Evolutionary conservation across 1,140 invertebrate genomes (phyloP), one percentile per base, ranked within the genome.

Genomic region (Aphelinus atriplicis): DNA sequence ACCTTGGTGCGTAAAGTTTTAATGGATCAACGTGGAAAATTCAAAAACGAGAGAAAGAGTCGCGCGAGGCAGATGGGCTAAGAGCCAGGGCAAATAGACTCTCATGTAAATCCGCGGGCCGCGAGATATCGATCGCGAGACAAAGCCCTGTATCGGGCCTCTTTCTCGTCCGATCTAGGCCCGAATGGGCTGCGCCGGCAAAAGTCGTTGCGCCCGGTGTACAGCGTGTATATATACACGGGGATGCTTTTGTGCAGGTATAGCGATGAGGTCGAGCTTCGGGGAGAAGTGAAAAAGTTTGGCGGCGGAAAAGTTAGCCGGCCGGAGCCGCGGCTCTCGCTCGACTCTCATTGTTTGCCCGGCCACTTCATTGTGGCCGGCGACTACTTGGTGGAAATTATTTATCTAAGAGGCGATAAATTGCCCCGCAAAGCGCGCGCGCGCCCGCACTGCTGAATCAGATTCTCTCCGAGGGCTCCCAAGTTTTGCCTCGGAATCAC

Each of bases 21-120:
- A 81, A 82, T 82, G 81, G 81, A 82, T 82, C 78, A 80, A 80
- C 64, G 74, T 72, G 66, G 78, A 78, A 76, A 68, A 68, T 55
- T 56, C 73, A 50, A 26, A 26, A 26, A 26, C 26, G 26, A 26
- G 26, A 26, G 26, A 26, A 26, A 26, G 26, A 26, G 26, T 26
- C 26, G 26, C 26, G 26, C 26, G 26, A 26, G 26, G 26, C 26
- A 26, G 26, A 26, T 26, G 26, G 26, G 26, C 26, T 26, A 26
- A 26, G 26, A 26, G 26, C 26, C 26, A 26, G 26, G 26, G 26
- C 26, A 26, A 26, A 26, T 26, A 26, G 26, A 26, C 26, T 26
- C 26, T 26, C 26, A 26, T 26, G 26, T 26, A 26, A 26, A 26
- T 26, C 26, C 26, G 26, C 26, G 26, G 26, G 26, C 26, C 26